Evolutionary conservation across 92 coral and sea anemone species (phyloP).

Genomic region (Metridium senile): DNA sequence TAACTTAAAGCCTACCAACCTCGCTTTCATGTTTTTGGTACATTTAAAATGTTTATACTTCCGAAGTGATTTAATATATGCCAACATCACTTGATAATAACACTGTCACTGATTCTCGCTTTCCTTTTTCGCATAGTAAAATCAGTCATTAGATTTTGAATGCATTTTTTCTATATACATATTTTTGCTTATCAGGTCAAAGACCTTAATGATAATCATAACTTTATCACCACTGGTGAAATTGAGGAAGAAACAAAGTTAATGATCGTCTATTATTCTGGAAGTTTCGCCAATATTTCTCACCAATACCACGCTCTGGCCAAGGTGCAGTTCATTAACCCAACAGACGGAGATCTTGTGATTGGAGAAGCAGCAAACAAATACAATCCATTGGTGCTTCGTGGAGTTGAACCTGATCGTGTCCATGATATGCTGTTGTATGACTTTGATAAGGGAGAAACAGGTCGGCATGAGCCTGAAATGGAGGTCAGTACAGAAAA

Average conservation of each 20-base stretch:
- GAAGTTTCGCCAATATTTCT: constrained; percentile 38
- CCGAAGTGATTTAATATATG: too few species aligned
- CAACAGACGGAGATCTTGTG: constrained; percentile 1
- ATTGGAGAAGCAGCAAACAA: constrained; percentile 3
- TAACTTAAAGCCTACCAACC: too few species aligned
- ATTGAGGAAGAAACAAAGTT: constrained; percentile 19
- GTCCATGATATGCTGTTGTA: constrained; percentile 58
- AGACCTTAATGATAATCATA: constrained; percentile 50
- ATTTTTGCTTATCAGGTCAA: constrained; percentile 16
- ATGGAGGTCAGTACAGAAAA: constrained; percentile 29
- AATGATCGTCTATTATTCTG: constrained; percentile 49
- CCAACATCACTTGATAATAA: too few species aligned
- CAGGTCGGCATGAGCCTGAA: constrained; percentile 20
- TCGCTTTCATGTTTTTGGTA: too few species aligned
- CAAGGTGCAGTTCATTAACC: constrained; percentile 31
- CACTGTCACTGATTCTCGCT: too few species aligned
- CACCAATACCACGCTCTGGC: constrained; percentile 54
- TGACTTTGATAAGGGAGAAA: constrained; percentile 34
- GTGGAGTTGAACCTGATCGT: constrained; percentile 14
- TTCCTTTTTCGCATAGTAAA: too few species aligned
- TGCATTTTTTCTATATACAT: background rate
- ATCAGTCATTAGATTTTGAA: background rate
- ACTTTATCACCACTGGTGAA: constrained; percentile 48
- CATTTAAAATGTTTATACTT: too few species aligned
- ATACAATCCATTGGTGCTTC: constrained; percentile 31